Evolutionary conservation across 2,888 invertebrate genomes (phyloP).

Genomic region (Scrobipalpa atriplicella): DNA sequence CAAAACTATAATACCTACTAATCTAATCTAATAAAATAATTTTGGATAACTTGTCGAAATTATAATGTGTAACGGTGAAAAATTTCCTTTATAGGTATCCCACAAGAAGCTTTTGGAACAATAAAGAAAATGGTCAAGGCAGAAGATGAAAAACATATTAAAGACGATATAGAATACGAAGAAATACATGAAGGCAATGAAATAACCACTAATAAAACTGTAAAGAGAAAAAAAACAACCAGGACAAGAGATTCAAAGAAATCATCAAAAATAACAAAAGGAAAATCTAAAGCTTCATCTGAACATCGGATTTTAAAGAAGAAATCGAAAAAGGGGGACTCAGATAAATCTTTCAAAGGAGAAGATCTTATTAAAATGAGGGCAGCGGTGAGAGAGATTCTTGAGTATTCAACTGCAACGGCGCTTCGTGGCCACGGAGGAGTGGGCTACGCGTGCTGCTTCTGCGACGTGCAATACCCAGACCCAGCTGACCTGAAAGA

Average conservation of each 20-base stretch:
- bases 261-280: neutral
- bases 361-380: neutral
- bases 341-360: neutral
- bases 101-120: slow-evolving; percentile 35
- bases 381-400: neutral
- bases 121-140: neutral
- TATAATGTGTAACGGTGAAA: neutral
- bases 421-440: slow-evolving; percentile 22
- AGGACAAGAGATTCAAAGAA: neutral
- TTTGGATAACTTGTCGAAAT: neutral
- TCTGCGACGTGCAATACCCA: slow-evolving; percentile 38
- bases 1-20: no score
- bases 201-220: neutral
- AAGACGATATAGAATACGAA: neutral
- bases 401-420: slow-evolving; percentile 13
- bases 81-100: slow-evolving; percentile 48
- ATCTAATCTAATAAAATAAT: neutral
- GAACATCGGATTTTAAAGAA: neutral
- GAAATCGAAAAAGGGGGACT: neutral
- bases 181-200: no score
- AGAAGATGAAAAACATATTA: neutral
- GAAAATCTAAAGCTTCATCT: neutral
- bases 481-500: slow-evolving; percentile 37
- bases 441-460: slow-evolving; percentile 42
- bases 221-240: neutral